These are phyloP conservation scores for Mastomys natalensis DNA, from an alignment of 2,113 vertebrate species.

Conservation along the genomic window DNA sequence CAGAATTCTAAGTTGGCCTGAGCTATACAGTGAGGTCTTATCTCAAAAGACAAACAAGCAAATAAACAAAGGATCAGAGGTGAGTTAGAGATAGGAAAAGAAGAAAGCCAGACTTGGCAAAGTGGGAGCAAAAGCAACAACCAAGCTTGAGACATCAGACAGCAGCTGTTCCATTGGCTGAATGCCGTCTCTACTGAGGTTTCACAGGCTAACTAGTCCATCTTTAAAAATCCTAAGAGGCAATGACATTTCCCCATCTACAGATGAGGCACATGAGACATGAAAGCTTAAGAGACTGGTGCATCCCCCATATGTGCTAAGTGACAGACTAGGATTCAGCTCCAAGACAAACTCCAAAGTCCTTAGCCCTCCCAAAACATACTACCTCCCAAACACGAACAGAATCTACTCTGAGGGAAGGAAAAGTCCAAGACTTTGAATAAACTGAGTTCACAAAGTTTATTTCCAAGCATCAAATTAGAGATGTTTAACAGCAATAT, in stretches of 20 bases:
- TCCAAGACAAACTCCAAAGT: background rate
- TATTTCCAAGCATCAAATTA: slow-evolving; percentile 36
- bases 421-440: slow-evolving; percentile 40
- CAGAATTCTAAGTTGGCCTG: background rate
- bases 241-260: background rate
- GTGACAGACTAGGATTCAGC: background rate
- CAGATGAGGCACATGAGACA: background rate
- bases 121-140: background rate
- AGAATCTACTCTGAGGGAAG: background rate
- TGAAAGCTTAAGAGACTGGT: background rate
- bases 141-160: background rate
- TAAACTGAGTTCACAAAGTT: slow-evolving; percentile 17
- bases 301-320: slow-evolving; percentile 3
- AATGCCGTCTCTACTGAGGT: background rate
- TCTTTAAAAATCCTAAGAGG: background rate
- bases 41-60: background rate
- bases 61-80: background rate
- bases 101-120: background rate
- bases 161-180: background rate
- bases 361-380: background rate
- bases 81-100: background rate
- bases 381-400: background rate
- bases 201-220: background rate
- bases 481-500: background rate
- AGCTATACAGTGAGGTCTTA: background rate